phyloP scores from a whole-genome alignment of 2,113 vertebrate species.

The Melanotaenia duboulayi region DNA sequence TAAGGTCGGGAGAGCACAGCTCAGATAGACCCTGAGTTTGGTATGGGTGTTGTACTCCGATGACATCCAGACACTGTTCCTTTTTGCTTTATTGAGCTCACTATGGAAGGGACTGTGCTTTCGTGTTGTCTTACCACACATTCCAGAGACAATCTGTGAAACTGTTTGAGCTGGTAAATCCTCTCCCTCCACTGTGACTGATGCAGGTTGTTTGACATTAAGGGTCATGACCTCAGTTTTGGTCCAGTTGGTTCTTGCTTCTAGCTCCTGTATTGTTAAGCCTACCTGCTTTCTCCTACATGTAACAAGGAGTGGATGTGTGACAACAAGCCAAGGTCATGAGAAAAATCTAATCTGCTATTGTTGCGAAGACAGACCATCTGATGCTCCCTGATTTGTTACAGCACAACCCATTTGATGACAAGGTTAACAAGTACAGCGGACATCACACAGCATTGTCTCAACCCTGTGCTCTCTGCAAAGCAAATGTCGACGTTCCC shows the following conservation, averaged over 20 bases:
- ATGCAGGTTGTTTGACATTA: neutral
- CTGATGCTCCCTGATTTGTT: constrained; percentile 1
- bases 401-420: neutral
- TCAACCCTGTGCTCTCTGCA: neutral
- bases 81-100: constrained; percentile 1
- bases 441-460: constrained; percentile 12
- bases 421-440: constrained; percentile 14
- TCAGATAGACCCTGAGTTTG: neutral
- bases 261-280: neutral
- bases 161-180: neutral
- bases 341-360: constrained; percentile 3
- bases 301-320: neutral
- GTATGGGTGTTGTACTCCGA: neutral
- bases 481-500: constrained; percentile 4
- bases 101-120: neutral
- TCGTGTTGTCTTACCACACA: neutral
- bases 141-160: neutral
- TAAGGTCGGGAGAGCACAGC: neutral
- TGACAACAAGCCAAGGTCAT: constrained; percentile 6
- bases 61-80: neutral
- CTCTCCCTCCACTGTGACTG: neutral
- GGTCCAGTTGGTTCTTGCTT: constrained; percentile 10
- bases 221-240: constrained; percentile 19
- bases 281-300: neutral
- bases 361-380: constrained; percentile 1